Percentiles rank a stretch among this genome's conserved stretches.
Conservation (phyloP, 2,888 invertebrate species). For the Cerceris ruficornis region DNA sequence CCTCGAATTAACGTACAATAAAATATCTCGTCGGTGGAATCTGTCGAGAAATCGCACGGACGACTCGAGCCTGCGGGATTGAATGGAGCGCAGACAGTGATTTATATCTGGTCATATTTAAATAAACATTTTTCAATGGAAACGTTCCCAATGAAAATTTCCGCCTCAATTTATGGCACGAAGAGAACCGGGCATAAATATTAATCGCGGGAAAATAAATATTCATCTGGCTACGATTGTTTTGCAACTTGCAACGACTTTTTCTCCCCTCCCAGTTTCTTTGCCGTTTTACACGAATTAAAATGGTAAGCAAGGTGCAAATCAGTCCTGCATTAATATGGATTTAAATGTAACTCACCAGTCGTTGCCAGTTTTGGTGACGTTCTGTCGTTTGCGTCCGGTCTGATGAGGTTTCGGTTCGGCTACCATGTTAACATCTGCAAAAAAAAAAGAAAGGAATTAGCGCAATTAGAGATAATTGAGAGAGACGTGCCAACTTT, state of each 20-base stretch:
- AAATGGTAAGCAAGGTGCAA: constrained; percentile 4
- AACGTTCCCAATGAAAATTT: constrained; percentile 1
- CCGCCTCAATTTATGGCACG: background rate
- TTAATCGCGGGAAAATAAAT: background rate
- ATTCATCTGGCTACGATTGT: background rate
- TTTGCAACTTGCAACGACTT: background rate
- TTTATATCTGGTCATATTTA: background rate
- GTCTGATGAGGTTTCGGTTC: constrained; percentile 89
- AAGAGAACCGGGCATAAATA: background rate
- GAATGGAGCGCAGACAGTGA: constrained; percentile 4
- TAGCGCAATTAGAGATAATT: background rate
- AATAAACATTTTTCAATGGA: constrained; percentile 7
- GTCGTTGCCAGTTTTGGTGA: constrained; percentile 87
- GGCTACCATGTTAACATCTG: constrained; percentile 90
- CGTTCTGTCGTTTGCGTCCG: constrained; percentile 86
- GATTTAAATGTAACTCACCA: constrained; percentile 83
- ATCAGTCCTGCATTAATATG: background rate
- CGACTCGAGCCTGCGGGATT: background rate
- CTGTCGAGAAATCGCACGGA: constrained; percentile 2
- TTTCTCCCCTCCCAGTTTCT: background rate
- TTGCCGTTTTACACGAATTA: background rate
- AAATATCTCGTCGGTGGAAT: constrained; percentile 1
- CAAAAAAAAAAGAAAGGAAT: constrained; percentile 53
- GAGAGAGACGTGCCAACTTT: too few relatives aligned
- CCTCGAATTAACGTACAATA: constrained; percentile 2